Conservation (phyloP, 2,888 invertebrate genomes). For the Epinotia nisella region DNA sequence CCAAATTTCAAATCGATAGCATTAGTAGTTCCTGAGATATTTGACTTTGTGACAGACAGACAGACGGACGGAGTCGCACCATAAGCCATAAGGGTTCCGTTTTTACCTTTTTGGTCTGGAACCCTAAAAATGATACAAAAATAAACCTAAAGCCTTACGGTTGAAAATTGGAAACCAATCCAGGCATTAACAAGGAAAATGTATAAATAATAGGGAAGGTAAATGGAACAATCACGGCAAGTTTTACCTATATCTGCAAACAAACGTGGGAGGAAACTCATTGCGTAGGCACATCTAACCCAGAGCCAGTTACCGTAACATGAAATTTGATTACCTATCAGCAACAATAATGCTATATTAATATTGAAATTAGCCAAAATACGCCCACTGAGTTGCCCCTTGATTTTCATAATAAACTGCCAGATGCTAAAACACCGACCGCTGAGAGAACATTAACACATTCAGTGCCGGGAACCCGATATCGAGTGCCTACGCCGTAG, state of each 20-base stretch:
- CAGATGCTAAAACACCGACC: not conserved
- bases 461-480: too few relatives aligned
- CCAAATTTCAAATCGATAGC: too few relatives aligned
- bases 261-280: slow-evolving; percentile 15
- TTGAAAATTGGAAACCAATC: not conserved
- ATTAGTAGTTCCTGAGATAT: too few relatives aligned
- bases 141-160: not conserved
- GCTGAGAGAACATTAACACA: too few relatives aligned
- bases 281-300: not conserved
- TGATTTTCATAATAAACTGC: not conserved
- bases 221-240: slow-evolving; percentile 12
- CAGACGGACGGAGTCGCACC: too few relatives aligned
- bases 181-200: not conserved
- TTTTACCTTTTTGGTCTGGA: too few relatives aligned
- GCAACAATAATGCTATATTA: not conserved
- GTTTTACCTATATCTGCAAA: not conserved
- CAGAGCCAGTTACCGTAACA: not conserved
- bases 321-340: not conserved
- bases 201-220: slow-evolving; percentile 13
- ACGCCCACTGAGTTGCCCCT: not conserved
- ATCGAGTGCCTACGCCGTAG: too few relatives aligned
- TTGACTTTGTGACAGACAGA: too few relatives aligned
- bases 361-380: not conserved
- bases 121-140: not conserved
- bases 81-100: too few relatives aligned